These are phyloP conservation scores for Coracopsis vasa DNA, from an alignment of 2,113 vertebrate genomes.

Conservation along the genomic window DNA sequence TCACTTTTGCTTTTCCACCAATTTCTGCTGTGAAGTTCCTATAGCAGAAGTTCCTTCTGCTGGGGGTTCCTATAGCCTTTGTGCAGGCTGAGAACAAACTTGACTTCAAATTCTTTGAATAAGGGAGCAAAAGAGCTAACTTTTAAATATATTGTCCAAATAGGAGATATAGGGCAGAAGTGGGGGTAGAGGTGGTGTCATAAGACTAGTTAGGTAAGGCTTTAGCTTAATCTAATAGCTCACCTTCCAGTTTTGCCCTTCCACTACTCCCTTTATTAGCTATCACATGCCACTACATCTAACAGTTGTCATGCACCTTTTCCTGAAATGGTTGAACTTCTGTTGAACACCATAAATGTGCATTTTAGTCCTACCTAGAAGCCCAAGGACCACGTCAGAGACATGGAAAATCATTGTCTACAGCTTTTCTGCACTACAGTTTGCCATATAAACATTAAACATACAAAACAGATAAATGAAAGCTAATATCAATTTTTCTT, in stretches of 20 bases:
- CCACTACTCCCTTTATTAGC: not conserved
- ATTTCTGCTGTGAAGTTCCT: not conserved
- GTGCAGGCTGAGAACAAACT: not conserved
- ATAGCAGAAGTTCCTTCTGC: no score
- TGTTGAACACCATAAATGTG: not conserved
- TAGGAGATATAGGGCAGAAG: not conserved
- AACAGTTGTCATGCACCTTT: not conserved
- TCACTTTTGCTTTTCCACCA: not conserved
- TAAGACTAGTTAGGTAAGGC: not conserved
- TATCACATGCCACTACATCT: not conserved
- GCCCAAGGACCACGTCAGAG: not conserved
- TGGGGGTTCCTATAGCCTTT: not conserved
- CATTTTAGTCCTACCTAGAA: not conserved
- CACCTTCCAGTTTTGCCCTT: not conserved
- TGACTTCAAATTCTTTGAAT: not conserved
- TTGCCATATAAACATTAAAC: not conserved
- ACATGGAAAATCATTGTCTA: not conserved
- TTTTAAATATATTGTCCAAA: not conserved
- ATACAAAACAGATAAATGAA: not conserved
- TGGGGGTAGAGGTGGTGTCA: accelerated
- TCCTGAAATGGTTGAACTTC: not conserved
- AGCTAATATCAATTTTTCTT: not conserved
- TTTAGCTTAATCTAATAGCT: not conserved
- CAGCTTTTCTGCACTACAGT: not conserved
- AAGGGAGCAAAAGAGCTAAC: not conserved